Evolutionary conservation across 2,113 vertebrate genomes (phyloP), one percentile per base, ranked within the genome.

Genomic region (Smithornis capensis): DNA sequence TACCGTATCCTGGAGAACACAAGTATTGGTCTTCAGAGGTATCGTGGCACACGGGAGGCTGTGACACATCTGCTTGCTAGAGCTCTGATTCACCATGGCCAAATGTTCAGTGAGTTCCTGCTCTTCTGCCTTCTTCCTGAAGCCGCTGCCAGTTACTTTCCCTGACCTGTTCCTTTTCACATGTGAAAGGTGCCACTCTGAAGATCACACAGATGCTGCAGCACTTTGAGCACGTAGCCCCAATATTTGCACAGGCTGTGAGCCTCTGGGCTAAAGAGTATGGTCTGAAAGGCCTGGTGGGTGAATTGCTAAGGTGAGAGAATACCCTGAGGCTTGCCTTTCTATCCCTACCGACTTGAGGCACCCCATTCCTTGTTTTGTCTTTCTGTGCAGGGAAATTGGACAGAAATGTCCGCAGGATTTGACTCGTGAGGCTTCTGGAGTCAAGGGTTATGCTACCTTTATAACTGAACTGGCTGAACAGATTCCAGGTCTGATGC

Each of bases 1-100:
- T 99, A 99, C 96, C 99, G 98, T 94, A 98, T 99, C 23, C 96
- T 99, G 83, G 99, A 99, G 97, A 99, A 99, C 77, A 98, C 99
- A 42, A 98, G 97, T 33, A 99, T 99, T 4, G 63, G 97, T 83
- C 98, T 98, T 37, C 98, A 99, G 89, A 99, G 98, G 96, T 98
- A 98, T 96, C 99, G 99, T 74, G 80, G 97, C 67, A 98, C 98
- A 3, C 97, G 98, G 80, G 99, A 99, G 45, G 96, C 98, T 42
- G 95, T 98, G 63, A 98, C 98, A 14, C 98, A 98, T 81, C 96
- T 99, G 29, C 97, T 99, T 8, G 99, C 99, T 22, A 95, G 98
- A 47, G 98, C 99, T 87, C 96, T 99, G 94, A 97, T 96, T 75
- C 99, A 98, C 45, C 99, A 99, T 74, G 98, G 98, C 90, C 99